Evolutionary conservation across 2,888 invertebrate species (phyloP), one percentile per base, ranked within the genome.

Genomic region (Cheiracanthium punctorium): DNA sequence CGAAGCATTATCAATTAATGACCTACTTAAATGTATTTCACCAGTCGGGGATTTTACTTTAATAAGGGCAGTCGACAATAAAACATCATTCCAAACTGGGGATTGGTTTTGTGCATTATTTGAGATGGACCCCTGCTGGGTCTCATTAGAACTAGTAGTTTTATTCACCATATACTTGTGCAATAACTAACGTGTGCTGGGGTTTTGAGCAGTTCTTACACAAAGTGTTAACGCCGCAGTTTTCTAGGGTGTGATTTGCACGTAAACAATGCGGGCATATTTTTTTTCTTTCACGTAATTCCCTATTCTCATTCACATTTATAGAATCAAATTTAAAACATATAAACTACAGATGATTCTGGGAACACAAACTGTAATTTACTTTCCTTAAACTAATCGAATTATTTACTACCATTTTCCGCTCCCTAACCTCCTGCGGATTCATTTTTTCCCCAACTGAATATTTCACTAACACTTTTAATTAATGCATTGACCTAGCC

Each of bases 91-190:
- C 8, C 17, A n/a, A 52, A 52, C 52, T 10, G 52, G 20, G 7
- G 52, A 52, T n/a, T 17, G 52, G 17, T 5, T 10, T 52, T 52
- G 52, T n/a, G n/a, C 7, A 52, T 52, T 52, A 52, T 52, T 52
- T 52, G 52, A 52, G 17, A 52, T 17, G 7, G 52, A 52, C 20
- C 17, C 52, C n/a, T 52, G 20, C n/a, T n/a, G 17, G n/a, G n/a
- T n/a, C n/a, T n/a, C n/a, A n/a, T n/a, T n/a, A n/a, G n/a, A n/a
- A n/a, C n/a, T n/a, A n/a, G n/a, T n/a, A n/a, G n/a, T n/a, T n/a
- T n/a, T n/a, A n/a, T n/a, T n/a, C n/a, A n/a, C n/a, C n/a, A n/a
- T 52, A 52, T 52, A 52, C 52, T 52, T 52, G 17, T 52, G 52
- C 52, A 52, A 52, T n/a, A n/a, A n/a, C n/a, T 20, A 52, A 20